Base-by-base conservation (phyloP, 2,888 invertebrate species). In the Keiferia lycopersicella region DNA sequence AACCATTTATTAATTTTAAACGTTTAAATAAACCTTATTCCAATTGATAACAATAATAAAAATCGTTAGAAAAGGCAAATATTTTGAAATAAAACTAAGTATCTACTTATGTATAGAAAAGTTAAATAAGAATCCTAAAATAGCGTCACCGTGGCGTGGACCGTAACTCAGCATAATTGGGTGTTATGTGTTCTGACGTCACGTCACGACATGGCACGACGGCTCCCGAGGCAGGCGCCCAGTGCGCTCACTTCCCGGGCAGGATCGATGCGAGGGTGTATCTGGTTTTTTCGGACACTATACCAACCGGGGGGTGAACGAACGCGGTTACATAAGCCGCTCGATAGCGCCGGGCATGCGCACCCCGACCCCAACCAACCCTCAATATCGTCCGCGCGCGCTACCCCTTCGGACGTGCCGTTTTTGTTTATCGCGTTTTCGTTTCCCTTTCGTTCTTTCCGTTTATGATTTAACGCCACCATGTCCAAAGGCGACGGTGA, bases 401-500 rank as follows among this genome's bases (percentile, higher is more conserved):
- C 91, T 84, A 80, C 82, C 83, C 80, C 78, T 72, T 80, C 88
- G 90, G 91, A 86, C 91, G 92, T 91, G 85, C 82, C 82, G 79
- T 88, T 91, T 92, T 84, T 80, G 88, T 91, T 92, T 90, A 87
- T 87, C 89, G 90, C 89, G 88, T 92, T 92, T 91, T 88, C 87
- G 86, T 90, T 92, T 92, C 90, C 90, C 89, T 92, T 92, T 92
- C 88, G 89, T 91, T 91, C 86, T 92, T 92, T 90, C 86, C 90
- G 91, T 92, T 92, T 91, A 91, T 91, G 90, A 90, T 92, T 92
- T 89, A 82, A 89, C 73, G 83, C 76, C 90, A 95, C 94, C 95
- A 96, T 96, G 96, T 95, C 96, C 89, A 96, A 96, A 93, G 96
- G 96, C 88, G 96, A 96, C 91, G 94, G 95, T 80, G 96, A 96